Evolutionary conservation across 37 sponge, comb jelly and placozoan genomes (phyloP), one percentile per base, ranked within the genome.

Genomic region (Cliona cf. orientalis): DNA sequence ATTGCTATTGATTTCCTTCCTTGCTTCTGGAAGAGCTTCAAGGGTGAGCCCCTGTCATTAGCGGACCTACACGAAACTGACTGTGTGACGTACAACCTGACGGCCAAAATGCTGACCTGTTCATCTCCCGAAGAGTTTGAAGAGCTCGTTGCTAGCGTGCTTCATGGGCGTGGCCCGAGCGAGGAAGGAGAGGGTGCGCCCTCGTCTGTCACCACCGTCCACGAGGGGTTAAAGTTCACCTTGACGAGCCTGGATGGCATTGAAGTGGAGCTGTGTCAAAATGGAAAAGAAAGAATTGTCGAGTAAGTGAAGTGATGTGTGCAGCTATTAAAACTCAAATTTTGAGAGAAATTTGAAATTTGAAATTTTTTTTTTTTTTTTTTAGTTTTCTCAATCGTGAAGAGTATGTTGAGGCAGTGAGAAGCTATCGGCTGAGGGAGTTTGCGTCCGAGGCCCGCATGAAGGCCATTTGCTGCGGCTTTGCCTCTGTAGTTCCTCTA

Each of bases 11-110:
- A 98, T 66, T 66, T 95, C 14, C 89, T 98, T 59, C 87, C 91
- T 14, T 89, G 87, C 41, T 95, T 95, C 87, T 98, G 99, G 99
- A 98, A 92, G 82, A 79, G 80, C 38, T 45, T 98, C 26, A 75
- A 87, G 66, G 86, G 79, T 2, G 77, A 84, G 58, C 69, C 59
- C 5, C 72, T 95, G 7, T 62, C 86, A 42, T 21, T 84, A 9
- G 66, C 34, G 2, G 99, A 95, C 63, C 74, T 98, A 28, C 71
- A 83, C 49, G 94, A 93, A 53, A 81, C 92, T 2, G 99, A 98
- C 76, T 91, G 80, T 56, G 32, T 98, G 60, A 95, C 94, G 5
- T 93, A 91, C 75, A 90, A 86, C 42, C 84, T 89, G 37, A 88
- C 97, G 31, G 53, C 78, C 46, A 78, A 86, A 29, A 67, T 97